Conservation (phyloP, 1,140 invertebrate species). For the Trichomalopsis sarcophagae region DNA sequence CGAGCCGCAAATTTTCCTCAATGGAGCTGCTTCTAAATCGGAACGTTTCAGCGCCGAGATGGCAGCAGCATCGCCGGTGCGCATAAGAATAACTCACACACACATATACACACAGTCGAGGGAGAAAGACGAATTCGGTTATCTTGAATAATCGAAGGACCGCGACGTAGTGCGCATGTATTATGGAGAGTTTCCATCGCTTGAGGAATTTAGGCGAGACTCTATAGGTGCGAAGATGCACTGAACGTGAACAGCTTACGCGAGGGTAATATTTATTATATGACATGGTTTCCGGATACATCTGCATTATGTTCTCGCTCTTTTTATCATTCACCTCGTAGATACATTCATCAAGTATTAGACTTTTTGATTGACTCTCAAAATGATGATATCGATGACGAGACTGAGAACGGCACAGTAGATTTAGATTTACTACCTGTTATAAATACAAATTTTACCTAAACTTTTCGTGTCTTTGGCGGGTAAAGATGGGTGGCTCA, state of each 20-base stretch:
- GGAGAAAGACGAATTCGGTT: slow-evolving; percentile 38
- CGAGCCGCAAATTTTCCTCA: background rate
- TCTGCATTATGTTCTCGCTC: no score
- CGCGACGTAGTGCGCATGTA: background rate
- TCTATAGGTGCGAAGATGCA: background rate
- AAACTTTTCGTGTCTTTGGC: no score
- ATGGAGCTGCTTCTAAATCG: background rate
- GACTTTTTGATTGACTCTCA: no score
- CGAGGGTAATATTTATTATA: slow-evolving; percentile 25
- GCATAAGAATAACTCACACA: slow-evolving; percentile 25
- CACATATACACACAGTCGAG: background rate
- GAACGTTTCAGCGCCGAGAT: background rate
- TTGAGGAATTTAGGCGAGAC: slow-evolving; percentile 15
- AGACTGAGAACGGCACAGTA: no score
- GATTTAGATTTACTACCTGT: no score
- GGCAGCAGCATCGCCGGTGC: no score
- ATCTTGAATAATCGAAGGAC: slow-evolving; percentile 40
- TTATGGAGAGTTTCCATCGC: slow-evolving; percentile 48
- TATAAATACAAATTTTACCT: no score
- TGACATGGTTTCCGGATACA: background rate
- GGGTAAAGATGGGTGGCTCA: no score
- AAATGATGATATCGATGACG: no score
- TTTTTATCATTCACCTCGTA: no score
- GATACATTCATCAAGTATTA: no score
- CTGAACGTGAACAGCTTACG: background rate